A percentile compares a stretch with the other conserved stretches of the same genome.
These are phyloP conservation scores for Cantharis flavilabris DNA, from an alignment of 2,888 invertebrate species.

Conservation along the genomic window DNA sequence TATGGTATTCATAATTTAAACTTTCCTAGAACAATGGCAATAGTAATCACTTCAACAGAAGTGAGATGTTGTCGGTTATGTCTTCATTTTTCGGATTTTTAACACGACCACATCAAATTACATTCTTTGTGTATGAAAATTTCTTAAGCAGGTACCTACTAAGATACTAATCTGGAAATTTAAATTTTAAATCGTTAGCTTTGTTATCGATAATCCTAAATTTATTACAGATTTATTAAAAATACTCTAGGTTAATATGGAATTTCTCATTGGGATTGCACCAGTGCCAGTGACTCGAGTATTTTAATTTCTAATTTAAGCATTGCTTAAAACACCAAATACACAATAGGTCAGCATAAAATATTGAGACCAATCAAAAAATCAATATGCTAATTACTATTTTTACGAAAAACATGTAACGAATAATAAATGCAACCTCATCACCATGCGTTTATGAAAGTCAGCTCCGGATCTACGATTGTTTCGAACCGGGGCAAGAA, in stretches of 20 bases:
- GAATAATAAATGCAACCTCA: no score
- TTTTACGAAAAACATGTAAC: no score
- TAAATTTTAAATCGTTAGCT: neutral
- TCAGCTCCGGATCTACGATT: no score
- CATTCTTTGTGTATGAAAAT: neutral
- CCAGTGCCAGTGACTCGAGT: neutral
- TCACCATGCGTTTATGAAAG: no score
- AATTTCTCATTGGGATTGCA: neutral
- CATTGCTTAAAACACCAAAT: no score
- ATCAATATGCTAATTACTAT: no score
- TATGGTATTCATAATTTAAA: conserved; percentile 16
- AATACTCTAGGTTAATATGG: neutral
- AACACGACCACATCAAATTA: conserved; percentile 6
- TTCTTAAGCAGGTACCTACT: neutral
- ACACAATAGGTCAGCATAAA: no score
- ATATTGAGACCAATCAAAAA: no score
- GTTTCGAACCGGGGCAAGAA: no score
- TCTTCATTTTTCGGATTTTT: conserved; percentile 11
- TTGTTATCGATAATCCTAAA: neutral
- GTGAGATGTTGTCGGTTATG: conserved; percentile 20
- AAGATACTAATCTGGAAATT: neutral
- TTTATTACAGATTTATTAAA: neutral
- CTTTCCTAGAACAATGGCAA: conserved; percentile 15
- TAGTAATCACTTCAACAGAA: conserved; percentile 5
- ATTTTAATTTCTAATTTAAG: neutral